Evolutionary conservation across 2,888 invertebrate species (phyloP).

Genomic region (Cephus nigrinus): DNA sequence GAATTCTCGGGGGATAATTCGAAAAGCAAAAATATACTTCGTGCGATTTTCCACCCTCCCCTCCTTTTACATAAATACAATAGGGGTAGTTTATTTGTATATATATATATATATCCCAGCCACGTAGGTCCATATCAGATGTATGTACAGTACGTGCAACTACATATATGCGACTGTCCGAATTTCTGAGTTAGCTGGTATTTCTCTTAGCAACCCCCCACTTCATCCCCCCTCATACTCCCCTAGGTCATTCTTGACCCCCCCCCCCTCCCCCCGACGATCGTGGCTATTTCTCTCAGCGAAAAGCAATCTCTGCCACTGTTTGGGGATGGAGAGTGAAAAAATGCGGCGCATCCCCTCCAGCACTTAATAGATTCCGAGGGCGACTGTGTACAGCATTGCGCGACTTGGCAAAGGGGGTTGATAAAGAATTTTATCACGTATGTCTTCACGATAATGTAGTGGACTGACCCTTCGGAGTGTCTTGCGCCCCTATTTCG

Average conservation of each 20-base stretch:
- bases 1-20: no score
- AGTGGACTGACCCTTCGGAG: slow-evolving; percentile 1
- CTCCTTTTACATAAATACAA: not conserved
- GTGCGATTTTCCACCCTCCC: not conserved
- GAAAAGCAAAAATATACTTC: no score
- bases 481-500: slow-evolving; percentile 24
- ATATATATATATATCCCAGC: not conserved
- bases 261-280: not conserved
- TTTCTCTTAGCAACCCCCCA: not conserved
- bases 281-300: not conserved
- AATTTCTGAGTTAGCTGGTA: not conserved
- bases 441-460: slow-evolving; percentile 8
- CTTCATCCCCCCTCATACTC: not conserved
- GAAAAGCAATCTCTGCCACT: not conserved
- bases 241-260: not conserved
- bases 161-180: not conserved
- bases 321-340: not conserved
- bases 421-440: slow-evolving; percentile 6
- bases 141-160: not conserved
- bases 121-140: not conserved
- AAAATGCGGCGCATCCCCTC: not conserved
- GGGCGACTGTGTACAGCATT: not conserved
- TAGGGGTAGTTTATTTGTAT: not conserved
- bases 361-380: not conserved
- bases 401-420: not conserved